Evolutionary conservation across 2,888 invertebrate species (phyloP), one percentile per base, ranked within the genome.

Genomic region (Acleris holmiana): DNA sequence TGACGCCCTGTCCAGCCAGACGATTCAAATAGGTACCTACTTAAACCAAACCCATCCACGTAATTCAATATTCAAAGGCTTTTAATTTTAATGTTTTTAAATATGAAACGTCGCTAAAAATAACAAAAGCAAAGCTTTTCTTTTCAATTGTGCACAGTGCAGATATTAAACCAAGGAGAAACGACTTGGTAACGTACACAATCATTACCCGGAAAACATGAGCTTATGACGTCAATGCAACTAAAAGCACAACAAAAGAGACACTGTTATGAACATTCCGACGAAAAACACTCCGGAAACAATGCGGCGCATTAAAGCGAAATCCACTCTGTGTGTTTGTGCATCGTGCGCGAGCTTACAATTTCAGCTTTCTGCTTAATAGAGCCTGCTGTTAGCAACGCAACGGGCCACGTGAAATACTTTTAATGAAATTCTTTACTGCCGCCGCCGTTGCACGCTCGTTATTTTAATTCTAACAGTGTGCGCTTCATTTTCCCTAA

Each of bases 361-460:
- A 73, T 74, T 72, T 77, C 74, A 76, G 76, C 76, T 79, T 77
- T 44, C 17, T n/a, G 44, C 44, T 44, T 44, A 44, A 44, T 76
- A 79, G 69, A 71, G 75, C 72, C 63, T 68, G 71, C 71, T 67
- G 69, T 70, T 71, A 73, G 73, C 69, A 70, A 68, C 66, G 71
- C 66, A 68, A 63, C 66, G 62, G 50, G 71, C 73, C 68, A 70
- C 65, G 76, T 71, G 68, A 74, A 80, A 80, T 80, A 82, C 82
- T 82, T 79, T 78, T 76, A 83, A 79, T 81, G 73, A 84, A 81
- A 82, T 79, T 79, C 73, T 79, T 79, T 76, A 71, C 71, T 69
- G 68, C 72, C 72, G 68, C 72, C 72, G 68, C 69, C 68, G 67
- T 69, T 68, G 71, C 72, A 66, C 68, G 69, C 71, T 60, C 66